Base-by-base conservation (phyloP, 2,113 vertebrate genomes). In the Caranx melampygus region DNA sequence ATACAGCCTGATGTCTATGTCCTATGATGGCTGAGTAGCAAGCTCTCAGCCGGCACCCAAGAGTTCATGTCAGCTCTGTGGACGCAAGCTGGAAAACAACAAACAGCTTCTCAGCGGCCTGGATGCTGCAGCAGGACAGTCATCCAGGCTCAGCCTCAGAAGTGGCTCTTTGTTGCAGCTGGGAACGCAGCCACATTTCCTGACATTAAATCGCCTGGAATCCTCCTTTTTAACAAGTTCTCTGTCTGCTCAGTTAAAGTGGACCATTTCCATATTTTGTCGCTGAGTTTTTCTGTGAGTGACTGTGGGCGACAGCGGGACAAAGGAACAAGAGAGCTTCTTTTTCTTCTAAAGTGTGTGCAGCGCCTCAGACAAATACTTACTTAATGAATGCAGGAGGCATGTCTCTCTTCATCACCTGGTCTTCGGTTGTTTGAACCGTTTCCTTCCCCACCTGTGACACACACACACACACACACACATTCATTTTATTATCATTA, bases 391-490 rank as follows among this genome's bases (percentile, higher is more conserved):
- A 99, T 0, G 98, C 98, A 64, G 98, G 96, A 73, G 98, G 97
- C 98, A 99, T 99, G 93, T 99, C 98, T 89, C 98, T 96, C 93
- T 98, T 99, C 96, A 99, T 96, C 91, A 99, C 94, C 93, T 99
- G 97, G 92, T 99, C 98, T 87, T 99, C 98, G 0, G 98, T 99
- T 77, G 98, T 99, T 92, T 99, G 97, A 77, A 99, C 98, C 0
- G 98, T 99, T 88, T 99, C 98, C 92, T 99, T 99, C 84, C 98
- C 98, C 94, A 99, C 98, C 98, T 99, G 92, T 11, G 90, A 87
- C 60, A 87, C 83, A 60, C 52, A 78, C 8, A 68, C 70, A 83
- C 52, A 49, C 34, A 54, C 31, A 26, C 26, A 26, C 26, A 26
- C 49, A 59, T 66, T 80, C 35, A 47, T 72, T 79, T 20, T 40